Base-by-base conservation (phyloP, 1,140 invertebrate species). In the Octopus sinensis region DNA sequence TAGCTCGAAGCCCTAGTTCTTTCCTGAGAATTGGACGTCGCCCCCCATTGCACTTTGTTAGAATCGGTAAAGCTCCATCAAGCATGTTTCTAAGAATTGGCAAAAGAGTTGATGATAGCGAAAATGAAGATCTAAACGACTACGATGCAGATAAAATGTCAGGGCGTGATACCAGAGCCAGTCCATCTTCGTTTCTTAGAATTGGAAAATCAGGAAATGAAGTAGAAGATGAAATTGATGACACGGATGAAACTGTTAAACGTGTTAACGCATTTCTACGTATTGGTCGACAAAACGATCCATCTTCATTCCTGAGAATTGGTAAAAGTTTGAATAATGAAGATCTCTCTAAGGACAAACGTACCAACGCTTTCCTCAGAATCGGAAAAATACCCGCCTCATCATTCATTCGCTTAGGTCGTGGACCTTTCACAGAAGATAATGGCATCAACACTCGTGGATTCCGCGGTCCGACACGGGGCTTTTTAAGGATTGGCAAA, bases 351-450 rank as follows among this genome's bases (percentile, higher is more conserved):
- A 73, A 5, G 5, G 13, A 73, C 68, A 82, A 78, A 43, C 80
- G 81, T 13, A 73, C 75, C 5, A 71, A 54, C 30, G 82, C 85
- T 76, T 86, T 86, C 79, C 81, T 86, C 12, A 80, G 85, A 30
- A 86, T 86, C 68, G 85, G 85, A 71, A 84, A 84, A 79, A 83
- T 82, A 62, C 85, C 85, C 9, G 83, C 84, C 3, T 86, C 84
- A 30, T 81, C 84, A 54, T 84, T 84, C 76, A 78, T 83, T 6
- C 81, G 82, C 43, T 83, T 84, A 30, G 84, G 82, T 6, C 79
- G 82, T 9, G 79, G 80, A 13, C 76, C 62, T 17, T 56, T 73
- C 43, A 17, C 53, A 3, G 76, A 52, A 6, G 76, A 80, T 52
- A 30, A 76, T 5, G 30, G 17, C 7, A 30, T 75, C 10, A 73